Base-by-base conservation (phyloP, 2,113 vertebrate species). In the Gambusia holbrooki region DNA sequence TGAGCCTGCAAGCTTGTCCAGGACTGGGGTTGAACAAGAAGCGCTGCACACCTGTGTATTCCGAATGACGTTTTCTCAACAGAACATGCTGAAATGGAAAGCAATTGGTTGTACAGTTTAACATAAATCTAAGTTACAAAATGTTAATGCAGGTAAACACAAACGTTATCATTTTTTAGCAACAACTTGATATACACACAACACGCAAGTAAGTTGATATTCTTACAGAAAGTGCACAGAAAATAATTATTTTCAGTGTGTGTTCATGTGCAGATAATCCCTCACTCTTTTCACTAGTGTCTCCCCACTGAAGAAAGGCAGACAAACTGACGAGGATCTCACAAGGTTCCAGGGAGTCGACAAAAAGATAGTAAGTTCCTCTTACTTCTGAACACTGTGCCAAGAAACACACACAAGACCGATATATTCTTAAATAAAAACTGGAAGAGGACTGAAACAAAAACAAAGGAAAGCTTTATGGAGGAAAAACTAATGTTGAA, bases 271-370 rank as follows among this genome's bases (percentile, higher is more conserved):
- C 32, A 6, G 4, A 78, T 86, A 74, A 70, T 64, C 22, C 66
- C 62, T 82, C 89, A 80, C 76, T 85, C 87, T 96, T 93, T 90
- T 95, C 95, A 82, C 72, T 88, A 69, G 76, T 78, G 29, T 92
- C 93, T 80, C 92, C 92, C 96, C 96, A 96, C 72, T 45, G 88
- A 10, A 96, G 92, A 83, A 98, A 81, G 7, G 94, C 94, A 85
- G 97, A 98, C 90, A 97, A 96, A 68, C 94, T 94, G 89, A 98
- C 92, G 82, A 98, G 91, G 17, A 98, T 95, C 91, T 97, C 94
- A 69, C 87, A 89, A 40, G 96, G 94, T 67, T 89, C 94, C 80
- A 95, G 75, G 79, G 92, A 96, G 85, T 99, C 98, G 89, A 97
- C 95, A 84, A 91, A 95, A 42, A 99, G 92, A 84, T 96, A 96